Percentiles rank a stretch among this genome's conserved stretches.
phyloP scores from a whole-genome alignment of 2,113 vertebrate species.

The Peromyscus maniculatus region DNA sequence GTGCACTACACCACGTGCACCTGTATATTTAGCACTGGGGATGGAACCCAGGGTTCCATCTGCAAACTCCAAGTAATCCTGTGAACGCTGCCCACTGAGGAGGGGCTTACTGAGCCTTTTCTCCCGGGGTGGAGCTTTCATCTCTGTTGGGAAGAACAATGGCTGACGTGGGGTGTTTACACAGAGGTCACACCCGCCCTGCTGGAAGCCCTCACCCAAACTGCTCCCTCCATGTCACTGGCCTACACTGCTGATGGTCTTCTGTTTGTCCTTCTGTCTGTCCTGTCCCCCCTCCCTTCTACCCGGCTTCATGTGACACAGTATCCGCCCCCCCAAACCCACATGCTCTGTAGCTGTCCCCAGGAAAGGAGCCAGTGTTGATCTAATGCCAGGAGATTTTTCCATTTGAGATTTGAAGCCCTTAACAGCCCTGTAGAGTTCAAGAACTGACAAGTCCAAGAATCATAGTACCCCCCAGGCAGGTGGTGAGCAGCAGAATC shows the following conservation, averaged over 20 bases:
- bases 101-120: neutral
- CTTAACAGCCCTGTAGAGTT: neutral
- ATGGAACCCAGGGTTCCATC: neutral
- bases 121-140: neutral
- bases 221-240: neutral
- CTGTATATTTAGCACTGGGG: too few relatives aligned
- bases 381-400: neutral
- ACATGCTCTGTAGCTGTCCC: too few relatives aligned
- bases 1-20: neutral
- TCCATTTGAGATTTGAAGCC: neutral
- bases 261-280: neutral
- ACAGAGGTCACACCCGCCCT: neutral
- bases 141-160: neutral
- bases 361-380: neutral
- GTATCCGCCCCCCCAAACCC: neutral
- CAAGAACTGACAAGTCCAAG: neutral
- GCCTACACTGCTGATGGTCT: neutral
- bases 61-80: neutral
- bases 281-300: neutral
- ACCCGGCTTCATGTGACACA: neutral
- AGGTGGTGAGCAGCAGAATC: too few relatives aligned
- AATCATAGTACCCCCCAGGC: too few relatives aligned
- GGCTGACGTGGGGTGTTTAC: neutral
- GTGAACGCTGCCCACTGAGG: neutral
- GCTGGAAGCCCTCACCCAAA: too few relatives aligned